Percentiles rank a stretch among this genome's conserved stretches.
phyloP scores from a whole-genome alignment of 1,140 invertebrate genomes.

The Drosophila rhopaloa region DNA sequence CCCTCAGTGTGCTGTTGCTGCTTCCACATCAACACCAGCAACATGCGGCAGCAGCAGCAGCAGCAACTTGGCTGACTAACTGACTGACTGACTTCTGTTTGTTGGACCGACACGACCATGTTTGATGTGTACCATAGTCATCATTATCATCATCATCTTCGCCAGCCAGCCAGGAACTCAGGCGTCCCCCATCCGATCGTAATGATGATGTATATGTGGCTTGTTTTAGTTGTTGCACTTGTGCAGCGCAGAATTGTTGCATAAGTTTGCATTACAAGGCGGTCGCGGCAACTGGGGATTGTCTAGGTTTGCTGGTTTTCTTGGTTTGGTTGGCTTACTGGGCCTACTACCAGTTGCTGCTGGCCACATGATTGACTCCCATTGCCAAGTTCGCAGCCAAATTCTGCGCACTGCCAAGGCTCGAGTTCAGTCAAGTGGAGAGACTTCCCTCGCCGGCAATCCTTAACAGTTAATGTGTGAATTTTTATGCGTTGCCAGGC shows the following conservation, averaged over 20 bases:
- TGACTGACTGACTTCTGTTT: slow-evolving; percentile 82
- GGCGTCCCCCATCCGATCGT: slow-evolving; percentile 13
- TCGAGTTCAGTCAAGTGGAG: slow-evolving; percentile 36
- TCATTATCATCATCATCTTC: slow-evolving; percentile 47
- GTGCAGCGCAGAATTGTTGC: slow-evolving; percentile 75
- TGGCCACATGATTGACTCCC: slow-evolving; percentile 75
- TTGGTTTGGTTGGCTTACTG: no score
- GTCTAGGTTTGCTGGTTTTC: slow-evolving; percentile 1
- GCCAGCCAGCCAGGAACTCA: slow-evolving; percentile 4
- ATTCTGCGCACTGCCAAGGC: slow-evolving; percentile 42
- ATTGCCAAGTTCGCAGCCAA: slow-evolving; percentile 54
- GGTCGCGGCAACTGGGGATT: slow-evolving; percentile 34
- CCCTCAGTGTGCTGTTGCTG: slow-evolving; percentile 19
- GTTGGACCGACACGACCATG: slow-evolving; percentile 82
- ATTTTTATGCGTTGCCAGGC: slow-evolving; percentile 83
- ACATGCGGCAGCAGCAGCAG: slow-evolving; percentile 40
- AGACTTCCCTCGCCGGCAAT: slow-evolving; percentile 30
- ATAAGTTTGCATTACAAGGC: slow-evolving; percentile 71
- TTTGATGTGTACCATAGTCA: slow-evolving; percentile 76
- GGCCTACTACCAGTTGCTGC: slow-evolving; percentile 28
- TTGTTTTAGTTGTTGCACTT: slow-evolving; percentile 81
- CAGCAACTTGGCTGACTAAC: slow-evolving; percentile 64
- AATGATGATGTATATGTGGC: slow-evolving; percentile 56
- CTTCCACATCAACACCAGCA: slow-evolving; percentile 62
- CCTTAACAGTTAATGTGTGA: slow-evolving; percentile 83